Evolutionary conservation across 2,113 vertebrate genomes (phyloP).

Genomic region (Burhinus bistriatus): DNA sequence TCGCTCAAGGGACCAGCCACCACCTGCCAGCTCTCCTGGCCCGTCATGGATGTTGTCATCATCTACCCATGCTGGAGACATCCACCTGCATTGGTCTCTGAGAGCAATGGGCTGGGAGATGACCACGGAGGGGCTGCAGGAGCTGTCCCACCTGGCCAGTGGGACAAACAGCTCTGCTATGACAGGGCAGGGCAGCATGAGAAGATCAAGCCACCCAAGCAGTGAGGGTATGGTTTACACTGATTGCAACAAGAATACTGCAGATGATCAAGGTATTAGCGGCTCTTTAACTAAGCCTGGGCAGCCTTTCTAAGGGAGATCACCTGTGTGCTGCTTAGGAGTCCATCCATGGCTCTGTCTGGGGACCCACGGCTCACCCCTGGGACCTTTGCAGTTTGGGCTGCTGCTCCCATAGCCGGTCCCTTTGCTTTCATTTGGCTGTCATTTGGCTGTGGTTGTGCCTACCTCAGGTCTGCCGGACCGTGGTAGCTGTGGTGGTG

Average conservation of each 20-base stretch:
- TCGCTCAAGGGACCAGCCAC: not conserved
- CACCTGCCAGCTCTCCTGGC: not conserved
- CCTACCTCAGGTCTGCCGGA: not conserved
- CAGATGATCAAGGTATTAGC: rapidly evolving
- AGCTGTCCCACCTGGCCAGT: not conserved
- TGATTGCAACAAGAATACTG: not conserved
- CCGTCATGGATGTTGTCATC: not conserved
- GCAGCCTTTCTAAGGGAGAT: not conserved
- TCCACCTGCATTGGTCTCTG: not conserved
- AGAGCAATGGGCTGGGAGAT: not conserved
- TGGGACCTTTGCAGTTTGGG: not conserved
- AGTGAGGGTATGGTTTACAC: not conserved
- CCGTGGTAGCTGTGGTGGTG: not conserved
- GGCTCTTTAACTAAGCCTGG: not conserved
- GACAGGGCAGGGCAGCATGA: not conserved
- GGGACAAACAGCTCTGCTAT: not conserved
- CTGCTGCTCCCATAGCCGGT: not conserved
- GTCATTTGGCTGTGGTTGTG: not conserved
- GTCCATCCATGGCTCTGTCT: not conserved
- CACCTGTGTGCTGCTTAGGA: not conserved
- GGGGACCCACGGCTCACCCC: not conserved
- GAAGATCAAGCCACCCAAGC: not conserved
- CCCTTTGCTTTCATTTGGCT: not conserved
- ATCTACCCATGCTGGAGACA: not conserved
- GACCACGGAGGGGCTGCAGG: too few relatives aligned